phyloP scores from a whole-genome alignment of 2,797 vertebrate species.

The Loriculus beryllinus region DNA sequence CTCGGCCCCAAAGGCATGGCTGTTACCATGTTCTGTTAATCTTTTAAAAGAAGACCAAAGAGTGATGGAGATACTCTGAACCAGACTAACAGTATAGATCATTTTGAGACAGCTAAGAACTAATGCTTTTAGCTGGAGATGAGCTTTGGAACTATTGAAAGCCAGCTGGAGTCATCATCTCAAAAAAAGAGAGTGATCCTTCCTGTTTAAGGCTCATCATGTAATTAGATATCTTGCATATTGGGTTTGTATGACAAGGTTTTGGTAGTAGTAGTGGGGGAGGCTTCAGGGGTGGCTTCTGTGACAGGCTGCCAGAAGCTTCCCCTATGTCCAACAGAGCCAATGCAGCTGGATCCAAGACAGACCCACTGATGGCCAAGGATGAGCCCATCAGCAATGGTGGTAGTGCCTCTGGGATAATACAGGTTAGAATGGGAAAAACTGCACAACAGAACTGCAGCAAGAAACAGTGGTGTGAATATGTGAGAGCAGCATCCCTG shows the following conservation, averaged over 20 bases:
- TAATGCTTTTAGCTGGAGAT: not conserved
- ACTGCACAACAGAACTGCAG: not conserved
- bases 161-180: not conserved
- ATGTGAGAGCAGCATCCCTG: not conserved
- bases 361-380: not conserved
- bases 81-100: not conserved
- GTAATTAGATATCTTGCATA: not conserved
- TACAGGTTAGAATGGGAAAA: not conserved
- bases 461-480: not conserved
- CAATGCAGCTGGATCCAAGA: not conserved
- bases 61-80: not conserved
- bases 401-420: not conserved
- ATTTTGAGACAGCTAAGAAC: not conserved
- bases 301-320: not conserved
- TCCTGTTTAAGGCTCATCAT: not conserved
- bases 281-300: not conserved
- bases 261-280: not conserved
- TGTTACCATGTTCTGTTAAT: not conserved
- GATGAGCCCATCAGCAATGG: rapidly evolving
- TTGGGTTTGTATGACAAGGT: rapidly evolving
- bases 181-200: not conserved
- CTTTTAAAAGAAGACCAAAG: not conserved
- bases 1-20: not conserved
- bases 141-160: not conserved
- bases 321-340: not conserved